phyloP scores from a whole-genome alignment of 2,888 invertebrate species.

The Argyresthia albistria region DNA sequence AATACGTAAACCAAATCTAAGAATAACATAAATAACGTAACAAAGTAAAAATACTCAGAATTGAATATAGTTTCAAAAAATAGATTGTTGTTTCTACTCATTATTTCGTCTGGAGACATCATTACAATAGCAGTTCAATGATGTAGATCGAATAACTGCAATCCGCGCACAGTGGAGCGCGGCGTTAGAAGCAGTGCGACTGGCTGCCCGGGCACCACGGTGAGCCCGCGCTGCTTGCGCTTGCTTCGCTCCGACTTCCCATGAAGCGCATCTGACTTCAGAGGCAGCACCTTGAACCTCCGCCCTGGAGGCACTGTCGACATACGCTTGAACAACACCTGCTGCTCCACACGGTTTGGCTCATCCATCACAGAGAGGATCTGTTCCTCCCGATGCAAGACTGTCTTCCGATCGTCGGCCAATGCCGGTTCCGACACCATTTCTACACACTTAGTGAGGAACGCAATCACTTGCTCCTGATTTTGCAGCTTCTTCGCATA shows the following conservation, averaged over 20 bases:
- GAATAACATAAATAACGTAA: too few species aligned
- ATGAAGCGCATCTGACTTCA: slow-evolving; percentile 29
- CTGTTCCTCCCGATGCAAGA: slow-evolving; percentile 42
- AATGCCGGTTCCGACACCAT: slow-evolving; percentile 41
- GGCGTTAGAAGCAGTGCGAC: slow-evolving; percentile 37
- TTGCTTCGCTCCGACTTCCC: slow-evolving; percentile 32
- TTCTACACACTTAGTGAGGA: slow-evolving; percentile 48
- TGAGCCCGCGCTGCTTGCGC: slow-evolving; percentile 43
- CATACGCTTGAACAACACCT: slow-evolving; percentile 54
- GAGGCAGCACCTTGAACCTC: slow-evolving; percentile 48
- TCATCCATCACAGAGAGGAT: slow-evolving; percentile 45
- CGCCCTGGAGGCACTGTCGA: slow-evolving; percentile 48
- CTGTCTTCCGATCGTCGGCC: slow-evolving; percentile 52
- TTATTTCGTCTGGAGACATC: too few species aligned
- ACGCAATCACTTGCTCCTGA: slow-evolving; percentile 51
- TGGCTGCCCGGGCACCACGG: slow-evolving; percentile 50
- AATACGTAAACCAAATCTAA: too few species aligned
- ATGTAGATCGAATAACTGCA: too few species aligned
- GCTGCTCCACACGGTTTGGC: slow-evolving; percentile 35
- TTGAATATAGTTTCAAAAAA: too few species aligned
- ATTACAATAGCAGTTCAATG: too few species aligned
- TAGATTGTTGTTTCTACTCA: too few species aligned
- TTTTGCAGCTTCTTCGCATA: slow-evolving; percentile 51
- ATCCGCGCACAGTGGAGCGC: too few species aligned
- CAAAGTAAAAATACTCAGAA: too few species aligned